These are phyloP conservation scores for Tiaroga cobitis DNA, from an alignment of 2,797 vertebrate species.

Conservation along the genomic window DNA sequence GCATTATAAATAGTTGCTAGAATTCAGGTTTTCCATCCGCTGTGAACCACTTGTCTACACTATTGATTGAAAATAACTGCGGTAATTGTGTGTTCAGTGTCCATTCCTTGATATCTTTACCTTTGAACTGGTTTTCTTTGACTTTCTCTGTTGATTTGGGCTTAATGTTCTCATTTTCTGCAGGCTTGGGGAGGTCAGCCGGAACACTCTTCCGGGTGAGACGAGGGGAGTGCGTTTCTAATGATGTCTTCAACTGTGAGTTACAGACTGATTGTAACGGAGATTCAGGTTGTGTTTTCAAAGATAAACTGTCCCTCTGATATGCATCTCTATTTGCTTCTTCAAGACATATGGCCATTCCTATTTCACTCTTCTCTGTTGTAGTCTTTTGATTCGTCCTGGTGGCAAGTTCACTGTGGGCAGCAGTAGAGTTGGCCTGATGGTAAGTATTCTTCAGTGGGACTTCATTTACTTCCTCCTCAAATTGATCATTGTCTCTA, in stretches of 20 bases:
- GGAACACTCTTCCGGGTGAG: slow-evolving; percentile 74
- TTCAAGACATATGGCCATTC: slow-evolving; percentile 12
- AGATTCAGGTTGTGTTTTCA: slow-evolving; percentile 65
- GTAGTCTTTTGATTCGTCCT: slow-evolving; percentile 89
- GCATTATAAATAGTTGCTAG: background rate
- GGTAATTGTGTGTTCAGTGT: slow-evolving; percentile 2
- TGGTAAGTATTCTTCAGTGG: slow-evolving; percentile 46
- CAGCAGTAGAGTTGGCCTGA: slow-evolving; percentile 76
- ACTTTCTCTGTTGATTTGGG: slow-evolving; percentile 73
- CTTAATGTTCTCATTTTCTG: background rate
- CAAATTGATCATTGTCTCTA: background rate
- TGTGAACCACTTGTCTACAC: background rate
- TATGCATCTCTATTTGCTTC: slow-evolving; percentile 62
- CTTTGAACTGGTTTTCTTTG: slow-evolving; percentile 87
- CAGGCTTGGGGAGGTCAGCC: slow-evolving; percentile 74
- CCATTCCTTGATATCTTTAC: slow-evolving; percentile 69
- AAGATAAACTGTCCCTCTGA: slow-evolving; percentile 51
- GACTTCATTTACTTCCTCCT: slow-evolving; percentile 8
- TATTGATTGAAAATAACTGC: background rate
- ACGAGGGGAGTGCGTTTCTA: slow-evolving; percentile 79
- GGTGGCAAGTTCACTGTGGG: slow-evolving; percentile 86
- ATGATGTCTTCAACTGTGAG: slow-evolving; percentile 61
- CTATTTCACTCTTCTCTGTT: background rate
- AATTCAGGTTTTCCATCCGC: background rate
- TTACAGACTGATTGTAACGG: slow-evolving; percentile 66